Percentiles rank a stretch among this genome's conserved stretches.
These are phyloP conservation scores for Pedetes capensis DNA, from an alignment of 2,113 vertebrate genomes.

Conservation along the genomic window DNA sequence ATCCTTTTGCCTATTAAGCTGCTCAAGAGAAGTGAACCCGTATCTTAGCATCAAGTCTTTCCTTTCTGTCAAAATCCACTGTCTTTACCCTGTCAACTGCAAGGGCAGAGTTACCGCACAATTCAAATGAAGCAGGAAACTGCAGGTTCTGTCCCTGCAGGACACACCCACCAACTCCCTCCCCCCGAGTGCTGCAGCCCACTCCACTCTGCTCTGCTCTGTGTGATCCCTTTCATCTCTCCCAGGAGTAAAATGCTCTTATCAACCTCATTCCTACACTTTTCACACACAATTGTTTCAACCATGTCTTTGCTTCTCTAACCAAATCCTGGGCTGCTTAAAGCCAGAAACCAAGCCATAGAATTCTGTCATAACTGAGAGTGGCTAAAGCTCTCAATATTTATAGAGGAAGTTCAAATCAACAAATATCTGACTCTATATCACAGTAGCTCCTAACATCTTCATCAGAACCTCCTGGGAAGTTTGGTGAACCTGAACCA, in stretches of 20 bases:
- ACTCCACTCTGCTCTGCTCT: too few relatives aligned
- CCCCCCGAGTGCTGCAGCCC: neutral
- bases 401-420: slow-evolving; percentile 1
- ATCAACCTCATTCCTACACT: neutral
- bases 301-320: neutral
- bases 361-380: neutral
- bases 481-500: neutral
- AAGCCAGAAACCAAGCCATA: neutral
- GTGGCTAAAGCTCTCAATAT: neutral
- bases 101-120: neutral
- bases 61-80: neutral
- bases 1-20: neutral
- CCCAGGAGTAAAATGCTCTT: neutral
- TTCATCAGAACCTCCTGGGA: neutral
- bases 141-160: neutral
- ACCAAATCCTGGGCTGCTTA: neutral
- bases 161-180: neutral
- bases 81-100: neutral
- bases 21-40: neutral
- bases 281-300: neutral
- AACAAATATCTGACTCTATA: neutral
- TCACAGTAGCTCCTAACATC: neutral
- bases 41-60: neutral
- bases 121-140: neutral
- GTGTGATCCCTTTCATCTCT: too few relatives aligned